phyloP scores from a whole-genome alignment of 1,140 invertebrate species.

The Bilobella aurantiaca region DNA sequence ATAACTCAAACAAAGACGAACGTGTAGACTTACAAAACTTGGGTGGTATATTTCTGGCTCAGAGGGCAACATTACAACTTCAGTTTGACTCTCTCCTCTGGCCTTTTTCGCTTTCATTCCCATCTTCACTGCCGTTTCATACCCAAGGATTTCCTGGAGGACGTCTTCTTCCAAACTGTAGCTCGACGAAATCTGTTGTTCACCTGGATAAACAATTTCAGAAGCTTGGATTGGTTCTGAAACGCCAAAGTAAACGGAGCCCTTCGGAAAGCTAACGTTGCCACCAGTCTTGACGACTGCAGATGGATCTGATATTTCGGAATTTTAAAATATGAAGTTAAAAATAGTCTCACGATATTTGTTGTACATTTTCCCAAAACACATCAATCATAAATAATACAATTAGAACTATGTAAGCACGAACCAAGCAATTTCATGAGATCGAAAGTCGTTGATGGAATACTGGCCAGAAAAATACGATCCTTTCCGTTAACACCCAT shows the following conservation, averaged over 20 bases:
- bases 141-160: background rate
- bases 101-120: background rate
- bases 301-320: too few relatives aligned
- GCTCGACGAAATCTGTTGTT: too few relatives aligned
- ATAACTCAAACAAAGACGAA: background rate
- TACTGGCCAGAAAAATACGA: constrained; percentile 25
- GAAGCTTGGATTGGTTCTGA: background rate
- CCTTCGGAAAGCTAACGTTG: too few relatives aligned
- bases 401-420: constrained; percentile 1
- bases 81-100: background rate
- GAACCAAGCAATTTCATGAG: constrained; percentile 25
- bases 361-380: too few relatives aligned
- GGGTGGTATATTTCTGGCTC: background rate
- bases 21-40: background rate
- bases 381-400: too few relatives aligned
- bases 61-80: background rate
- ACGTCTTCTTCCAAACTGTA: background rate
- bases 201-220: too few relatives aligned
- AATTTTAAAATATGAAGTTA: too few relatives aligned
- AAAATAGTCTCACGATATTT: too few relatives aligned
- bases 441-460: constrained; percentile 23
- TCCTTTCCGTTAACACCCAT: constrained; percentile 28
- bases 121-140: background rate
- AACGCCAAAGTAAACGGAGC: too few relatives aligned
- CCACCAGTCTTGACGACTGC: too few relatives aligned